Evolutionary conservation across 2,113 vertebrate genomes (phyloP), one percentile per base, ranked within the genome.

Genomic region (Equus przewalskii): DNA sequence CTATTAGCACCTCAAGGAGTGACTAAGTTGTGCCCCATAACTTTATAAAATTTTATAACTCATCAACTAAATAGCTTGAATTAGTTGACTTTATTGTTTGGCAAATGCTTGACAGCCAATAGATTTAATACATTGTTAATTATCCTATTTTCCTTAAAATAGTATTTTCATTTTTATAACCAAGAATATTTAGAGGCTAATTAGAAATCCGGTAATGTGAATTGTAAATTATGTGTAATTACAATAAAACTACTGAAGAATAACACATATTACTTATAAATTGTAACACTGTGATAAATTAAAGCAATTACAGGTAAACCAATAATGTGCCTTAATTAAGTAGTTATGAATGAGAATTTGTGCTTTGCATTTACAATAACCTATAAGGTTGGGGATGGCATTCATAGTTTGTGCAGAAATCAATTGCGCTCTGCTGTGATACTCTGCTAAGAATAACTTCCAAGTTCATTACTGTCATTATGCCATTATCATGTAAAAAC

Each of bases 221-320:
- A 98, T 98, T 98, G 98, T 99, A 98, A 98, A 98, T 98, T 98
- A 98, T 56, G 76, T 97, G 96, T 97, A 98, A 98, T 99, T 98
- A 99, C 97, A 98, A 97, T 94, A 92, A 94, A 98, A 98, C 94
- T 96, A 98, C 91, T 98, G 98, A 98, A 91, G 98, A 99, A 98
- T 97, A 98, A 97, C 78, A 88, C 91, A 60, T 81, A 98, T 98
- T 98, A 98, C 94, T 93, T 96, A 98, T 96, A 99, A 98, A 98
- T 98, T 98, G 97, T 96, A 98, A 98, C 87, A 97, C 94, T 78
- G 93, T 98, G 98, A 99, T 98, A 98, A 99, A 99, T 98, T 98
- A 98, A 98, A 98, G 98, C 98, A 98, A 98, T 99, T 99, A 98
- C 93, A 99, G 58, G 85, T 98, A 98, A 98, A 98, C 97, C 96